Base-by-base conservation (phyloP, 2,888 invertebrate genomes). In the Aelia acuminata region DNA sequence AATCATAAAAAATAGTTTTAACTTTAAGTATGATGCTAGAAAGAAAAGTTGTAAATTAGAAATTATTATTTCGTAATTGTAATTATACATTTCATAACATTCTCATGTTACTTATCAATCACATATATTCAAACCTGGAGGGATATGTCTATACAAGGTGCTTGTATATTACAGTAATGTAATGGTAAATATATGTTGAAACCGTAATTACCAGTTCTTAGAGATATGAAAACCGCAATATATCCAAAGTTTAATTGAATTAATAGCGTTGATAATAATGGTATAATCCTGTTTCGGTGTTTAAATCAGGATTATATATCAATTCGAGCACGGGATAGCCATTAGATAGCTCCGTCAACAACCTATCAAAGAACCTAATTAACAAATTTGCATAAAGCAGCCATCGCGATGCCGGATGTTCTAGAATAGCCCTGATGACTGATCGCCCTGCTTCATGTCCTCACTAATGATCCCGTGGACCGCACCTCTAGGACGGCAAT, bases 351-450 rank as follows among this genome's bases (percentile, higher is more conserved):
- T 3, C n/a, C n/a, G 43, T 70, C 43, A 80, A 80, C 80, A 43
- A 39, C 43, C 43, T 80, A 80, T 80, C 80, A 47, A 43, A 80
- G 39, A 80, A 80, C 80, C 80, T 80, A 80, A 80, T 80, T 80
- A 80, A 22, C 80, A 22, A 43, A 80, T 80, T 80, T 80, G 43
- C 80, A 80, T 80, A 80, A 80, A 80, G 8, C 39, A 43, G 15
- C 22, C 80, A 80, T 80, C 43, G 43, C n/a, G 80, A 43, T 47
- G 22, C 43, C 1, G n/a, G 43, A 43, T 47, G 43, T 80, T 80
- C 80, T 47, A 80, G 80, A 43, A 39, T 43, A 47, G 80, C 80
- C n/a, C 63, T 70, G 22, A 70, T 70, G 63, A 70, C 63, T 70
- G 63, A 70, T 70, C 63, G 63, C 26, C 26, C 63, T 70, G 63